Evolutionary conservation across 2,113 vertebrate species (phyloP).

Genomic region (Pongo abelii): DNA sequence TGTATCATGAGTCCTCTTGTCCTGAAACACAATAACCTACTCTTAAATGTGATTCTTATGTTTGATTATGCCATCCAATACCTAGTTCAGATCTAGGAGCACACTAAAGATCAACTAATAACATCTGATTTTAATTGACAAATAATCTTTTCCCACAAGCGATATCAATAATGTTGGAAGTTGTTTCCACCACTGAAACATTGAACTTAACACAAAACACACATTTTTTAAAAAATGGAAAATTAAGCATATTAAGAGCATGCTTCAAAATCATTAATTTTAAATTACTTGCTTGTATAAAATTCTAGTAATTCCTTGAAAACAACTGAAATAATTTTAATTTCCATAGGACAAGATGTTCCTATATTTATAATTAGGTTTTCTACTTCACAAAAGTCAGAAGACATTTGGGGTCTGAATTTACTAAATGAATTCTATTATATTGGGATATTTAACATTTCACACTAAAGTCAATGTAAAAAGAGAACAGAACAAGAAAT

Average conservation of each 20-base stretch:
- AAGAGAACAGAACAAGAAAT: conserved; percentile 46
- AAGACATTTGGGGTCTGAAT: not conserved
- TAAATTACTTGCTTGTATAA: not conserved
- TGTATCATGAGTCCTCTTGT: not conserved
- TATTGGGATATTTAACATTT: not conserved
- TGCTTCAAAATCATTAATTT: not conserved
- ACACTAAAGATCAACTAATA: not conserved
- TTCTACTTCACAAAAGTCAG: not conserved
- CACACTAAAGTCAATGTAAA: not conserved
- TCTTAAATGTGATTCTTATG: not conserved
- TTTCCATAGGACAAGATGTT: not conserved
- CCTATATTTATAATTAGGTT: not conserved
- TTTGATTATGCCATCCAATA: not conserved
- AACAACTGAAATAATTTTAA: not conserved
- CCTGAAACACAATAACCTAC: not conserved
- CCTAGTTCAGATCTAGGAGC: not conserved
- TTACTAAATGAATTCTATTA: conserved; percentile 21
- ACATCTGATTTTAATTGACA: not conserved
- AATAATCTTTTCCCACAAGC: not conserved
- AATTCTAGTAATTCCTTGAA: not conserved
- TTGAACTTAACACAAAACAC: not conserved
- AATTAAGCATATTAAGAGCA: not conserved
- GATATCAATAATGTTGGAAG: not conserved
- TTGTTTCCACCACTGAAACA: not conserved
- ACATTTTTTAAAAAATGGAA: not conserved